Evolutionary conservation across 2,113 vertebrate species (phyloP).

Genomic region (Poecilia latipinna): DNA sequence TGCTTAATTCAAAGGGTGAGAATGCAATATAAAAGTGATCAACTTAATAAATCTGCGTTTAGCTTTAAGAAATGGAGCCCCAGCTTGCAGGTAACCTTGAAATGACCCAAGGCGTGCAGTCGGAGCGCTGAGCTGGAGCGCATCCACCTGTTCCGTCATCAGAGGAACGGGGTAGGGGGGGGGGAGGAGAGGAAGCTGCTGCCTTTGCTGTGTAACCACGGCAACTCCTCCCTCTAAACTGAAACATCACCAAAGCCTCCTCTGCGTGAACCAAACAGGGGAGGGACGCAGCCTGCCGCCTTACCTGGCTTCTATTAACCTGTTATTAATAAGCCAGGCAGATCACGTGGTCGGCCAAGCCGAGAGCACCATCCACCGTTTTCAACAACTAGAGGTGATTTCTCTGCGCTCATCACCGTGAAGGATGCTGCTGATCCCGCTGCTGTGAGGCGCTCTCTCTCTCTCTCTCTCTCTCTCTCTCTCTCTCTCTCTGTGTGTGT

Average conservation of each 20-base stretch:
- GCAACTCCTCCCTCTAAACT: conserved; percentile 72
- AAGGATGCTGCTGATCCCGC: conserved; percentile 42
- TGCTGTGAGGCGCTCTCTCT: conserved; percentile 30
- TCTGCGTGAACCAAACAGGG: conserved; percentile 23
- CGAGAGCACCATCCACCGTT: conserved; percentile 48
- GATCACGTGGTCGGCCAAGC: conserved; percentile 59
- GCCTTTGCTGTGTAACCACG: conserved; percentile 76
- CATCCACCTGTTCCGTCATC: conserved; percentile 53
- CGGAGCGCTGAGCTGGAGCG: conserved; percentile 26
- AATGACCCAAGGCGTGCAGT: conserved; percentile 53
- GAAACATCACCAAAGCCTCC: conserved; percentile 54
- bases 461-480: neutral
- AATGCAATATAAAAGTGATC: neutral
- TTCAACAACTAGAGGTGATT: conserved; percentile 28
- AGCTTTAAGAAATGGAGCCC: conserved; percentile 1
- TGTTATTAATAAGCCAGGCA: conserved; percentile 38
- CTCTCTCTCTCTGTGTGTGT: too few species aligned
- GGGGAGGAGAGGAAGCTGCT: conserved; percentile 1
- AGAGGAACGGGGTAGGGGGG: neutral
- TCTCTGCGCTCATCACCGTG: neutral
- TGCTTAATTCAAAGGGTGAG: neutral
- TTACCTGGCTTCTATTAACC: conserved; percentile 52
- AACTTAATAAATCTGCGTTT: neutral
- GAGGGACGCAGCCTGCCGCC: conserved; percentile 25
- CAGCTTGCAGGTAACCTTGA: conserved; percentile 62